phyloP scores from a whole-genome alignment of 2,888 invertebrate genomes.

The Palloptera scutellata region DNA sequence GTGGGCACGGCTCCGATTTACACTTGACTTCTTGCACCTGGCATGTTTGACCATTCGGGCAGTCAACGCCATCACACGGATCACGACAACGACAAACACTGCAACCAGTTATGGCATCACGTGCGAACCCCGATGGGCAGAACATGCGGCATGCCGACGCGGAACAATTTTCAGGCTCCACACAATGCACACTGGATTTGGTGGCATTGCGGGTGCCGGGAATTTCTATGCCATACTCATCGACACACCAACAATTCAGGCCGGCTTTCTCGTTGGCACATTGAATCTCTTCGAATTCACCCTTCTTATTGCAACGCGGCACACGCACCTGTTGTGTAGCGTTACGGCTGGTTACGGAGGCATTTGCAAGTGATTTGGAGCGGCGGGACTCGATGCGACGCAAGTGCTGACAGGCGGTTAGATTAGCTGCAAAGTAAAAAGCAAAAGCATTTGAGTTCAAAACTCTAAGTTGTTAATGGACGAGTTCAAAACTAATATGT shows the following conservation, averaged over 20 bases:
- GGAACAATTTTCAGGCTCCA: slow-evolving; percentile 73
- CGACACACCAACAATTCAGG: slow-evolving; percentile 83
- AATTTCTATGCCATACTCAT: slow-evolving; percentile 79
- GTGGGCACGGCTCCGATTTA: slow-evolving; percentile 81
- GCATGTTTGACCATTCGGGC: slow-evolving; percentile 79
- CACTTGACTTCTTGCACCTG: slow-evolving; percentile 82
- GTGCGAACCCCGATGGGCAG: slow-evolving; percentile 82
- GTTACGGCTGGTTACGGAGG: slow-evolving; percentile 33
- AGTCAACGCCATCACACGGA: slow-evolving; percentile 78
- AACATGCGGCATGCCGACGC: slow-evolving; percentile 87
- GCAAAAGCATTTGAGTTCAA: slow-evolving; percentile 30
- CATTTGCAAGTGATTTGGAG: slow-evolving; percentile 66
- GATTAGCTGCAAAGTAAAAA: slow-evolving; percentile 48
- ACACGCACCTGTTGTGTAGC: slow-evolving; percentile 65
- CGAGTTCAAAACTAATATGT: background rate
- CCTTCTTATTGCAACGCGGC: slow-evolving; percentile 76
- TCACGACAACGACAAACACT: slow-evolving; percentile 83
- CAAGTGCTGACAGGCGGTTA: slow-evolving; percentile 73
- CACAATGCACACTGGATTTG: slow-evolving; percentile 50
- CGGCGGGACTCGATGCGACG: slow-evolving; percentile 71
- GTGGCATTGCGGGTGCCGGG: slow-evolving; percentile 72
- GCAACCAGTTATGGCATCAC: slow-evolving; percentile 74
- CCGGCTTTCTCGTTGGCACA: slow-evolving; percentile 75
- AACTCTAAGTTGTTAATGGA: slow-evolving; percentile 17
- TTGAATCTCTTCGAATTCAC: slow-evolving; percentile 80